These are phyloP conservation scores for Pseudonaja textilis DNA, from an alignment of 2,113 vertebrate genomes.

Conservation along the genomic window DNA sequence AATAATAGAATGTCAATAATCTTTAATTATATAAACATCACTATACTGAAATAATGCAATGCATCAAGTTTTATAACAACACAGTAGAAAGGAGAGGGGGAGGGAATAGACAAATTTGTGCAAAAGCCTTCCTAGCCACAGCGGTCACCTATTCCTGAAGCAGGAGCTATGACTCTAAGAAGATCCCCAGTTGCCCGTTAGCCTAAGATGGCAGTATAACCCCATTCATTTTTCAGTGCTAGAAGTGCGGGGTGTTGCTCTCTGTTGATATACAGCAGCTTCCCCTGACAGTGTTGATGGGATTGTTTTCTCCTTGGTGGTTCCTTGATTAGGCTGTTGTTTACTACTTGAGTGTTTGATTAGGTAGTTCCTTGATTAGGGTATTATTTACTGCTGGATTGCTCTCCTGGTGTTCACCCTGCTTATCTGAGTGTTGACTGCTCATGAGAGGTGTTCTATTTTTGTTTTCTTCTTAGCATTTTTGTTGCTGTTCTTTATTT, in stretches of 20 bases:
- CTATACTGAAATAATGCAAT: neutral
- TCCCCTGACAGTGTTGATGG: neutral
- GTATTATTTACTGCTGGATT: neutral
- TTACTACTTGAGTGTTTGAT: neutral
- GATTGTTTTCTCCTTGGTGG: neutral
- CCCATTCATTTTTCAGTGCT: neutral
- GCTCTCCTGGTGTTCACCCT: neutral
- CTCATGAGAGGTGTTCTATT: neutral
- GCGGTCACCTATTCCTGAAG: neutral
- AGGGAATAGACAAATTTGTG: accelerated
- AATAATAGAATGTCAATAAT: neutral
- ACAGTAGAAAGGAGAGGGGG: neutral
- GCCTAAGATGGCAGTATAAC: neutral
- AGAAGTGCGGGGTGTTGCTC: neutral
- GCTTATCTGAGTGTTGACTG: neutral
- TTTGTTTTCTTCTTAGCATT: neutral
- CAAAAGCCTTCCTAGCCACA: neutral
- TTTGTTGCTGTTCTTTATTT: neutral
- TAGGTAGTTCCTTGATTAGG: neutral
- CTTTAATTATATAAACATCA: neutral
- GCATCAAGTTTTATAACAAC: neutral
- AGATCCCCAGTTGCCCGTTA: neutral
- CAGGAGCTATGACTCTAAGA: neutral
- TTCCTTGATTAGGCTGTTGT: neutral
- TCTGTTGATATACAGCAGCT: neutral